Evolutionary conservation across 37 sponge, comb jelly and placozoan species (phyloP).

Genomic region (Beroe ovata): DNA sequence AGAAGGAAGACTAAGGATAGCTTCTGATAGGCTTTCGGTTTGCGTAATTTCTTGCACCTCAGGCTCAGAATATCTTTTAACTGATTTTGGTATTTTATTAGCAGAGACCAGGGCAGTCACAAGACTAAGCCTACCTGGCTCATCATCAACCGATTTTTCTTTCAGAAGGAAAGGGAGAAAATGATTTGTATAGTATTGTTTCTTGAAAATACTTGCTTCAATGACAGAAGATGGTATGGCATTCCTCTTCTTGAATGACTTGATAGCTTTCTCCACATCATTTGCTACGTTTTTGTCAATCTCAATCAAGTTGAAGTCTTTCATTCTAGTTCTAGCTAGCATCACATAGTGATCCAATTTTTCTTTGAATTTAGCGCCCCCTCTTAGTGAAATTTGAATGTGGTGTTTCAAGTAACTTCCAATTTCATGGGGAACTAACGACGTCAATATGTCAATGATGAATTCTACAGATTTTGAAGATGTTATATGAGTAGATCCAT

Average conservation of each 20-base stretch:
- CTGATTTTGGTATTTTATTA: conserved; percentile 50
- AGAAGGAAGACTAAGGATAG: background rate
- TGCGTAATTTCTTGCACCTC: conserved; percentile 19
- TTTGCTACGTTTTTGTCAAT: conserved; percentile 54
- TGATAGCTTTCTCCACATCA: conserved; percentile 44
- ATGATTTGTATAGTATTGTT: conserved; percentile 64
- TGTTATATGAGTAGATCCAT: conserved; percentile 2
- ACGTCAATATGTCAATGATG: conserved; percentile 8
- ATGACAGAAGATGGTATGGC: conserved; percentile 6
- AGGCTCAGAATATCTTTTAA: background rate
- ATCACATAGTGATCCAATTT: conserved; percentile 32
- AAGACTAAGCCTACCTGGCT: background rate
- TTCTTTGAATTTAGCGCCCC: conserved; percentile 30
- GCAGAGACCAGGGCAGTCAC: background rate
- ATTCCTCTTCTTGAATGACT: conserved; percentile 28
- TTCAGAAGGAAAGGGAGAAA: conserved; percentile 23
- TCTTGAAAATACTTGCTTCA: conserved; percentile 62
- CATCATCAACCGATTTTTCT: conserved; percentile 1
- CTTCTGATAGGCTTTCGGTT: background rate
- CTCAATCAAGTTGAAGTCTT: conserved; percentile 38
- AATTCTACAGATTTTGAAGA: conserved; percentile 57
- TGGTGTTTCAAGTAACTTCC: conserved; percentile 39
- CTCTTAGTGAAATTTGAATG: conserved; percentile 57
- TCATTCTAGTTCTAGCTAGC: conserved; percentile 48
- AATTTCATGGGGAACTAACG: conserved; percentile 22